phyloP scores from a whole-genome alignment of 2,888 invertebrate genomes.

The Hydropsyche betteni region DNA sequence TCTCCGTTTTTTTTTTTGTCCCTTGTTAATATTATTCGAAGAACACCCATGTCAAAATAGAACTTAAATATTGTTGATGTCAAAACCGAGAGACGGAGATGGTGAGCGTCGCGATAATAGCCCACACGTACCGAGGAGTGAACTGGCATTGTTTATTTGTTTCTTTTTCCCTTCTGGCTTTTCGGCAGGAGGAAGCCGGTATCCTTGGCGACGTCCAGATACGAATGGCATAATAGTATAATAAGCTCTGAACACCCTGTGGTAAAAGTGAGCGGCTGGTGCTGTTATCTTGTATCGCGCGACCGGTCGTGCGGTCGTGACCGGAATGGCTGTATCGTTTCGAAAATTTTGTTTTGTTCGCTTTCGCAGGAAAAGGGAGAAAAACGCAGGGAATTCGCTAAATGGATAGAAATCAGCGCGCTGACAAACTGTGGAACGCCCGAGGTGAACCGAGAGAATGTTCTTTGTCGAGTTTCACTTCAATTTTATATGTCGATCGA shows the following conservation, averaged over 20 bases:
- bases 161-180: background rate
- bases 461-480: too few species aligned
- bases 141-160: too few species aligned
- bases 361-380: conserved; percentile 15
- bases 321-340: conserved; percentile 44
- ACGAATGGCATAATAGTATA: too few species aligned
- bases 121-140: background rate
- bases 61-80: conserved; percentile 16
- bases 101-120: conserved; percentile 20
- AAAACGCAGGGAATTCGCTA: conserved; percentile 35
- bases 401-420: conserved; percentile 11
- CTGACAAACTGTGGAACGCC: too few species aligned
- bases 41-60: conserved; percentile 24
- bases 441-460: background rate
- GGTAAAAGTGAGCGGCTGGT: conserved; percentile 14
- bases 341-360: conserved; percentile 35
- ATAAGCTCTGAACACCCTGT: conserved; percentile 18
- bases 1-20: background rate
- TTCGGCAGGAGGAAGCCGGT: conserved; percentile 6
- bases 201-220: conserved; percentile 25
- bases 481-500: too few species aligned
- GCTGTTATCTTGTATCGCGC: conserved; percentile 44
- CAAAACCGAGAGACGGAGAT: conserved; percentile 19
- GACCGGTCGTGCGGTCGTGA: conserved; percentile 47
- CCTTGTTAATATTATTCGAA: conserved; percentile 1